Percentiles rank a stretch among this genome's conserved stretches.
Evolutionary conservation across 2,113 vertebrate species (phyloP).

Genomic region (Eulacestoma nigropectus): DNA sequence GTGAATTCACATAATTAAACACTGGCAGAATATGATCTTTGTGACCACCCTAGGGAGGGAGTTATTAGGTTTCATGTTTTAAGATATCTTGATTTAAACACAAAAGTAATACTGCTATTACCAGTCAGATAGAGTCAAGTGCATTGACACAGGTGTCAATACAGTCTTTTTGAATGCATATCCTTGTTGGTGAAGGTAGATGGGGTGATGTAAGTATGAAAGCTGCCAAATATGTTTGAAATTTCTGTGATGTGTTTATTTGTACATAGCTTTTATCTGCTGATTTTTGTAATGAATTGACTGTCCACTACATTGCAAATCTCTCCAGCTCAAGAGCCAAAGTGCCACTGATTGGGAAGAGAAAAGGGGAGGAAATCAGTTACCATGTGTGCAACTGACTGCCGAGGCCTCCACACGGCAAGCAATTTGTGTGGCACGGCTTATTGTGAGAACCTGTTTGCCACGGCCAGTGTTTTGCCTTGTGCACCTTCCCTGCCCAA

Average conservation of each 20-base stretch:
- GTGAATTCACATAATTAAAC: background rate
- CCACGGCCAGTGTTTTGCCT: background rate
- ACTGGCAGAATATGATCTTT: background rate
- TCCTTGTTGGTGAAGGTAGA: background rate
- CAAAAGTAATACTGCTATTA: background rate
- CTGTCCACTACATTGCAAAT: background rate
- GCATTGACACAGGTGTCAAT: background rate
- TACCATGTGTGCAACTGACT: fast-evolving
- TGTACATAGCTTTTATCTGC: background rate
- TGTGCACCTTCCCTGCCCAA: background rate
- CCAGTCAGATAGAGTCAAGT: background rate
- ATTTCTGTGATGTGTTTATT: background rate
- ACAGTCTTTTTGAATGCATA: background rate
- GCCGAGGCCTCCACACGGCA: fast-evolving
- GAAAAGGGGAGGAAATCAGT: background rate
- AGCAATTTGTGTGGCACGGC: background rate
- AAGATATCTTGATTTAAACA: background rate
- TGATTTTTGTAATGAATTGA: background rate
- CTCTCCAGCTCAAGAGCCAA: background rate
- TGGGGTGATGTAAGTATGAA: background rate
- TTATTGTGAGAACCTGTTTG: background rate
- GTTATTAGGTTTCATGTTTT: background rate
- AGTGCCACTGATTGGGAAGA: background rate
- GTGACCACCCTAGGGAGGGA: background rate
- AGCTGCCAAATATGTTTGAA: background rate